Percentiles rank a stretch among this genome's conserved stretches.
These are phyloP conservation scores for Ceratitis capitata DNA, from an alignment of 1,140 invertebrate species.

Conservation along the genomic window DNA sequence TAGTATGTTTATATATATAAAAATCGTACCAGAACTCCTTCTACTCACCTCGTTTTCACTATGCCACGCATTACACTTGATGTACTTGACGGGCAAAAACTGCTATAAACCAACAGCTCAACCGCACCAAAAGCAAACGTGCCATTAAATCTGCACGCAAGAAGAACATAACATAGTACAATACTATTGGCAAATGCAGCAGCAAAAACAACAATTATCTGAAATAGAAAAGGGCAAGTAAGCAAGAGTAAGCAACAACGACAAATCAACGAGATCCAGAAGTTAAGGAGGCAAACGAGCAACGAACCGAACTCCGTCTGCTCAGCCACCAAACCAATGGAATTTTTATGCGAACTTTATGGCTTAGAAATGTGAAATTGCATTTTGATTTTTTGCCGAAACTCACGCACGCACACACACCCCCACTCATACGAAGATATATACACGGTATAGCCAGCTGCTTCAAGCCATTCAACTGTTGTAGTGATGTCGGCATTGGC, in stretches of 20 bases:
- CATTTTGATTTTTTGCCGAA: slow-evolving; percentile 41
- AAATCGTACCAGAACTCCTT: no score
- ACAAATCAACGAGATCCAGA: not conserved
- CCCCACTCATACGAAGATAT: not conserved
- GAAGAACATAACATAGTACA: not conserved
- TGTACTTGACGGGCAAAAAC: not conserved
- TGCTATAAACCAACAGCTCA: slow-evolving; percentile 31
- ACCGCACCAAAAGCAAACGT: slow-evolving; percentile 2
- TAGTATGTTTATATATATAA: no score
- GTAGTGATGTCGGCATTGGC: slow-evolving; percentile 13
- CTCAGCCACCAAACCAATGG: slow-evolving; percentile 34
- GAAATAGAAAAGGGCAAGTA: not conserved
- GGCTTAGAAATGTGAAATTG: slow-evolving; percentile 44
- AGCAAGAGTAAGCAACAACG: not conserved
- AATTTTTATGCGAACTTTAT: slow-evolving; percentile 45
- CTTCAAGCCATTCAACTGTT: slow-evolving; percentile 19
- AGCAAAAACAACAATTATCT: not conserved
- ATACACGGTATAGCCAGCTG: not conserved
- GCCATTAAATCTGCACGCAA: slow-evolving; percentile 21
- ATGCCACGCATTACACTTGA: not conserved
- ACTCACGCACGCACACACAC: not conserved
- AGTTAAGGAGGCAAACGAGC: not conserved
- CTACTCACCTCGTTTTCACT: not conserved
- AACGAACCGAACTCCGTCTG: not conserved
- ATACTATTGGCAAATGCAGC: not conserved